Evolutionary conservation across 2,888 invertebrate species (phyloP).

Genomic region (Thymelicus lineola): DNA sequence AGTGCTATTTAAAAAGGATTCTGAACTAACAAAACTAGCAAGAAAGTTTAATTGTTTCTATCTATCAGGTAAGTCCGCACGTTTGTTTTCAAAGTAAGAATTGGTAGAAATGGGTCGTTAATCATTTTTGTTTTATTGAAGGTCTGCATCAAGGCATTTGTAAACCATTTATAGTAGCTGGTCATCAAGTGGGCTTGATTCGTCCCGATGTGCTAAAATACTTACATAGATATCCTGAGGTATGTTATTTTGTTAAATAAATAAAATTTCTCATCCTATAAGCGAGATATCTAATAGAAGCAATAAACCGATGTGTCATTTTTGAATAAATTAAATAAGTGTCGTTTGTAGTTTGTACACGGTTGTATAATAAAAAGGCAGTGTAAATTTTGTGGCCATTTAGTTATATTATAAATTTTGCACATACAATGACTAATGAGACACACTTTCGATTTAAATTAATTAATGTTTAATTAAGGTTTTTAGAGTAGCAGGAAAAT

Average conservation of each 20-base stretch:
- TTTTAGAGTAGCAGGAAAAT: conserved; percentile 89
- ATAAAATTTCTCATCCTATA: background rate
- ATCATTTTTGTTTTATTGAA: conserved; percentile 64
- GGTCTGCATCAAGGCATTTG: conserved; percentile 92
- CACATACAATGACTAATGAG: too few species aligned
- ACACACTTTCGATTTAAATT: too few species aligned
- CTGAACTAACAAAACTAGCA: conserved; percentile 90
- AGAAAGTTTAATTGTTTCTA: conserved; percentile 96
- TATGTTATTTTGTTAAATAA: conserved; percentile 58
- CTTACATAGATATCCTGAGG: conserved; percentile 92
- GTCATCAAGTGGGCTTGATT: conserved; percentile 95
- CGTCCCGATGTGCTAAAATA: conserved; percentile 93
- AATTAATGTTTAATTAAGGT: conserved; percentile 74
- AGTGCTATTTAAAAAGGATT: conserved; percentile 71
- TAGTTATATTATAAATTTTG: too few species aligned
- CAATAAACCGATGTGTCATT: background rate
- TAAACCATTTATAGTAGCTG: conserved; percentile 94
- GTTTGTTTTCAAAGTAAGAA: conserved; percentile 2
- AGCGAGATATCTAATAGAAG: background rate
- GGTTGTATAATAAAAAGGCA: too few species aligned
- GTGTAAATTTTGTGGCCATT: too few species aligned
- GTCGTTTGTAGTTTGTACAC: too few species aligned
- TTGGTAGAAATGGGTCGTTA: conserved; percentile 31
- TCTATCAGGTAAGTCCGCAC: conserved; percentile 88
- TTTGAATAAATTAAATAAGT: background rate